Evolutionary conservation across 2,888 invertebrate species (phyloP).

Genomic region (Hyposoter didymator): DNA sequence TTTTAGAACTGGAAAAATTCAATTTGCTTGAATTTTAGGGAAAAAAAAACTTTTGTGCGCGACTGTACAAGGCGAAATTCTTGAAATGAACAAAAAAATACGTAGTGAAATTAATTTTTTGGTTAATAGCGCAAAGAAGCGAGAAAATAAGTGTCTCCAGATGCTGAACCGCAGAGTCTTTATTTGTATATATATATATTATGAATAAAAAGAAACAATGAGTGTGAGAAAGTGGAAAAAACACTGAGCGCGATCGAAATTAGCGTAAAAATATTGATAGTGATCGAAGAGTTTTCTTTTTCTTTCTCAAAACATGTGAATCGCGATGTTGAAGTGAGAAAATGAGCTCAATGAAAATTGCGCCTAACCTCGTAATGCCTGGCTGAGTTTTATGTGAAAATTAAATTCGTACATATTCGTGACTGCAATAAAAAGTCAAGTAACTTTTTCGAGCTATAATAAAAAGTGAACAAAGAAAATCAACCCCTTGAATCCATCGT

Average conservation of each 20-base stretch:
- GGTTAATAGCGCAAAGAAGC: constrained; percentile 50
- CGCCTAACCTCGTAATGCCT: constrained; percentile 42
- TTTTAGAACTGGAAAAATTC: neutral
- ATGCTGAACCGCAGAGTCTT: constrained; percentile 54
- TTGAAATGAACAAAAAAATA: constrained; percentile 9
- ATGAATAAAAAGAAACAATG: constrained; percentile 12
- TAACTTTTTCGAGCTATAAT: constrained; percentile 53
- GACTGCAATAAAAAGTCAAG: constrained; percentile 56
- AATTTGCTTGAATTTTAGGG: neutral
- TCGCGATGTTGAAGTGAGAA: constrained; percentile 17
- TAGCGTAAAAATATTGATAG: constrained; percentile 33
- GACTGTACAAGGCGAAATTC: constrained; percentile 1
- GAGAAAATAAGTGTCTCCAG: constrained; percentile 22
- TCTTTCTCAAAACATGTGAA: constrained; percentile 11
- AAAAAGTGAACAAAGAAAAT: constrained; percentile 67
- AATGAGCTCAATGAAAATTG: constrained; percentile 58
- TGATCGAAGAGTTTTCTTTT: constrained; percentile 12
- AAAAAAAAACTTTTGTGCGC: neutral
- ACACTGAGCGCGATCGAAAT: constrained; percentile 48
- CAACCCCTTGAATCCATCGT: constrained; percentile 73
- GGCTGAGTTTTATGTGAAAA: constrained; percentile 39
- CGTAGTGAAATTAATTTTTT: constrained; percentile 42
- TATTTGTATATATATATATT: constrained; percentile 62
- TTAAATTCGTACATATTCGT: constrained; percentile 41
- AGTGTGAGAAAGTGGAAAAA: constrained; percentile 28